Percentiles rank a stretch among this genome's conserved stretches.
Evolutionary conservation across 1,140 invertebrate genomes (phyloP).

Genomic region (Calliopsis andreniformis): DNA sequence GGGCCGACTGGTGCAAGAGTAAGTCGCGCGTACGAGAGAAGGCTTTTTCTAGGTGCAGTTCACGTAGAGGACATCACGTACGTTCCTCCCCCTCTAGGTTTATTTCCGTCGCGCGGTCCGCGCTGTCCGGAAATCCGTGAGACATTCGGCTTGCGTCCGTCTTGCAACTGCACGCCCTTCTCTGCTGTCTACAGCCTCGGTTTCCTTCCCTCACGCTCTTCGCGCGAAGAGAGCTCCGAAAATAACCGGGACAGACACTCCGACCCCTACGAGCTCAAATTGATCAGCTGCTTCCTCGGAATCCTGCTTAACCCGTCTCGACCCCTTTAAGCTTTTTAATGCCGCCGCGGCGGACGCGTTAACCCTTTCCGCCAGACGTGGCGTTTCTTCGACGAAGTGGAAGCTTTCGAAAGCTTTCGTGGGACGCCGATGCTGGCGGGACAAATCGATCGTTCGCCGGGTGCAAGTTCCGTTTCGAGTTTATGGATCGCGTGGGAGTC

Average conservation of each 20-base stretch:
- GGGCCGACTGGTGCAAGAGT: background rate
- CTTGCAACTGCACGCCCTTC: background rate
- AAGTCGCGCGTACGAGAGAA: background rate
- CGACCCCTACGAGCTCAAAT: conserved; percentile 11
- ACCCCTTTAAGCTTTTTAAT: background rate
- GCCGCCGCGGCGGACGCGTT: background rate
- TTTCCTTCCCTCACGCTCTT: conserved; percentile 1
- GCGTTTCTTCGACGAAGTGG: background rate
- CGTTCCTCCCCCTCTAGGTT: conserved; percentile 13
- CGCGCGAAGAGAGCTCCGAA: conserved; percentile 23
- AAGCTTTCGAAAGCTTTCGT: background rate
- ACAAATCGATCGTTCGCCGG: background rate
- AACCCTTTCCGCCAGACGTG: background rate
- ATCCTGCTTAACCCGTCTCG: conserved; percentile 16
- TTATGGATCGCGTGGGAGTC: too few relatives aligned
- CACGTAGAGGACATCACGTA: conserved; percentile 54
- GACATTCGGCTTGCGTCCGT: conserved; percentile 39
- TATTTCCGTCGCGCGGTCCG: conserved; percentile 42
- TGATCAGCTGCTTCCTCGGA: conserved; percentile 48
- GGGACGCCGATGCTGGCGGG: background rate
- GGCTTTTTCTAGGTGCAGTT: conserved; percentile 35
- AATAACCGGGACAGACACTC: conserved; percentile 49
- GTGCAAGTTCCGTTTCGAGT: background rate
- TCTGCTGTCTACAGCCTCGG: background rate
- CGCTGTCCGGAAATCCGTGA: conserved; percentile 56